Percentiles rank a stretch among this genome's conserved stretches.
Conservation (phyloP, 2,888 invertebrate species). For the Tridacna crocea region DNA sequence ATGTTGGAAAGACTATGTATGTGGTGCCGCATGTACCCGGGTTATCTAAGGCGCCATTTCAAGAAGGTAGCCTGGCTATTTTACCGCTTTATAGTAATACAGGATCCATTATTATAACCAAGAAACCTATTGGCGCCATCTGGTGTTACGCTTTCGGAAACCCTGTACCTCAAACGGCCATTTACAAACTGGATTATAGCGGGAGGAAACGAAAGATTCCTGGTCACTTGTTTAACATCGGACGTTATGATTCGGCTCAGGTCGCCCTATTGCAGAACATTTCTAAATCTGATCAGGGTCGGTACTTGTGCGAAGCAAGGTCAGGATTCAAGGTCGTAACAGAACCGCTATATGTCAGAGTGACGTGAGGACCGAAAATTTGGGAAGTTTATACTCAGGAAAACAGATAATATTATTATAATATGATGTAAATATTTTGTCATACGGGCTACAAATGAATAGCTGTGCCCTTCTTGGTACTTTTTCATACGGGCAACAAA, state of each 20-base stretch:
- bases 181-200: conserved; percentile 25
- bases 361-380: neutral
- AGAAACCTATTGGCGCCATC: conserved; percentile 49
- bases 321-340: conserved; percentile 38
- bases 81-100: conserved; percentile 50
- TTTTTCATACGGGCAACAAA: no score
- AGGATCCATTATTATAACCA: conserved; percentile 34
- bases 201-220: conserved; percentile 34
- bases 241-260: conserved; percentile 58
- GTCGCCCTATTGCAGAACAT: conserved; percentile 48
- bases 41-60: conserved; percentile 45
- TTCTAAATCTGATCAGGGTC: conserved; percentile 36
- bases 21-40: conserved; percentile 46
- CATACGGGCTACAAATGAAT: no score
- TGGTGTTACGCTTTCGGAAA: conserved; percentile 65
- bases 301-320: conserved; percentile 52
- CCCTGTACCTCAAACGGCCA: conserved; percentile 53
- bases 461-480: no score
- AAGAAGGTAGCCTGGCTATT: conserved; percentile 41
- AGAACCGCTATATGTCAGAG: conserved; percentile 45
- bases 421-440: no score
- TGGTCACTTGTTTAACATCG: conserved; percentile 49
- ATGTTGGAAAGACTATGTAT: conserved; percentile 59
- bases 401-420: conserved; percentile 1
- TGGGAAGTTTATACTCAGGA: conserved; percentile 15